Base-by-base conservation (phyloP, 2,797 vertebrate species). In the Garrulus glandarius region DNA sequence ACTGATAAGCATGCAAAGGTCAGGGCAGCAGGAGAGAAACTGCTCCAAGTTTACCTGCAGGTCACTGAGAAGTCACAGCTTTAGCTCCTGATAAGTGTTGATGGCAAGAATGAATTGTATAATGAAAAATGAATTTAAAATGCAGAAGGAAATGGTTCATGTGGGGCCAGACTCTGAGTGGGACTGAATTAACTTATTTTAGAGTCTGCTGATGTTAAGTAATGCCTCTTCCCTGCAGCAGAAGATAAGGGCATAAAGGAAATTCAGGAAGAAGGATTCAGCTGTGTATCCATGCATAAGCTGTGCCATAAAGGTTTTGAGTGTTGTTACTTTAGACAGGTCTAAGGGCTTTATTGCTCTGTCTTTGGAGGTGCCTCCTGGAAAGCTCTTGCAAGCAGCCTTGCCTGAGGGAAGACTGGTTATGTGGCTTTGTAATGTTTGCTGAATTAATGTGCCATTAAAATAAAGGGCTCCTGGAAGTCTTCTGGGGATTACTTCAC, bases 201-300 rank as follows among this genome's bases (percentile, higher is more conserved):
- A 21, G 15, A 39, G 39, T 27, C 49, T 79, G 49, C 13, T 46
- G 32, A 10, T 15, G 39, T 34, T 43, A 65, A 57, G 34, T 13
- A 34, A 27, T 67, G 18, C 8, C 19, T 46, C 27, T 11, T 80
- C 21, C 18, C 36, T 14, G 57, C 18, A 57, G 50, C 23, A 36
- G 43, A 37, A 29, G 19, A n/a, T 67, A 18, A 75, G 5, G n/a
- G 9, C 37, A 14, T 24, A 13, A 77, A 69, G 23, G 16, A 61
- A 65, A 59, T 2, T 5, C 3, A 44, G 15, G 61, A 22, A 6
- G 17, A 68, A 43, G 15, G 10, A 24, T 24, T 61, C 26, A 46
- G 23, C 46, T 24, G 3, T 30, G 7, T 15, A 11, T 27, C 19
- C 6, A 3, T 0, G 0, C 18, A 3, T 3, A 9, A 65, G 43